phyloP scores from a whole-genome alignment of 2,797 vertebrate species.

The Myioborus miniatus region DNA sequence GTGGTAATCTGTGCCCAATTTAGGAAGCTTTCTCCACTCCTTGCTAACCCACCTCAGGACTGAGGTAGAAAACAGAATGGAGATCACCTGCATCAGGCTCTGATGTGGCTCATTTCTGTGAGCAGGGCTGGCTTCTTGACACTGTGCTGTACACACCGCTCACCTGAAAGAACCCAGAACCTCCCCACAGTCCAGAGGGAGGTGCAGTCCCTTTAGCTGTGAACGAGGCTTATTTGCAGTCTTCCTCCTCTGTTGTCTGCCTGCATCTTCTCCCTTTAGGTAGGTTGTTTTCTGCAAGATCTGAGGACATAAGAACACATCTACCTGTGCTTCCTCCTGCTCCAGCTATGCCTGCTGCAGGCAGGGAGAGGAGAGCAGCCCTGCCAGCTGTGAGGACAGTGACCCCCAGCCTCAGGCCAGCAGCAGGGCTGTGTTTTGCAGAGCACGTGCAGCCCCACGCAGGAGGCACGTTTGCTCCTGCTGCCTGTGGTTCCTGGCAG shows the following conservation, averaged over 20 bases:
- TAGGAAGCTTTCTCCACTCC: background rate
- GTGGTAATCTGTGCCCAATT: background rate
- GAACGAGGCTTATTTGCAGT: background rate
- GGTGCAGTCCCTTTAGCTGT: background rate
- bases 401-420: background rate
- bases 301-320: background rate
- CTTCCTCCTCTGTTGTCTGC: background rate
- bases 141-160: accelerated
- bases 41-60: background rate
- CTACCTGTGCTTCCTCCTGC: background rate
- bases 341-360: background rate
- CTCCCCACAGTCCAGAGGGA: background rate
- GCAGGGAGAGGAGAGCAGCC: background rate
- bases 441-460: slow-evolving; percentile 9
- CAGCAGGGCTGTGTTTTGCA: background rate
- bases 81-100: background rate
- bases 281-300: background rate
- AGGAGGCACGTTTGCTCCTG: background rate
- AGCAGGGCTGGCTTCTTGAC: background rate
- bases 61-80: background rate
- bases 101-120: background rate
- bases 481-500: slow-evolving; percentile 19
- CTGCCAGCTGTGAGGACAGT: background rate
- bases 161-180: background rate
- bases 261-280: background rate